Percentiles rank a stretch among this genome's conserved stretches.
Evolutionary conservation across 30 jellyfish, hydroid and myxozoan species (phyloP).

Genomic region (Cassiopea xamachana): DNA sequence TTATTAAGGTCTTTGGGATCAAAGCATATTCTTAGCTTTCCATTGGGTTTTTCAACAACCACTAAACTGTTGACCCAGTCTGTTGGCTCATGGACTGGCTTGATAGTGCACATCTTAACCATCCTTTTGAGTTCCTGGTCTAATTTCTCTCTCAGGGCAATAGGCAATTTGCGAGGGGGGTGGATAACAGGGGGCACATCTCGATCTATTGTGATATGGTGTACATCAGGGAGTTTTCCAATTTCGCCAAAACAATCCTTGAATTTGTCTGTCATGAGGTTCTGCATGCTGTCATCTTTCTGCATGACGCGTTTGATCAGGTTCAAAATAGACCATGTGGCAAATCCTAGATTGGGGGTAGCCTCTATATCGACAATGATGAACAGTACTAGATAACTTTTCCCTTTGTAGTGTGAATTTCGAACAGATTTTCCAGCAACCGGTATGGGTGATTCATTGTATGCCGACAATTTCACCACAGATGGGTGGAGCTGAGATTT

Average conservation of each 20-base stretch:
- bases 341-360: constrained; percentile 63
- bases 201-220: constrained; percentile 72
- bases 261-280: constrained; percentile 33
- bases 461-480: constrained; percentile 46
- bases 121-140: background rate
- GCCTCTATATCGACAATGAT: constrained; percentile 42
- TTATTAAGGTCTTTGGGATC: constrained; percentile 74
- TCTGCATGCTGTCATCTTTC: constrained; percentile 8
- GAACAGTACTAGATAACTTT: constrained; percentile 36
- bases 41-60: constrained; percentile 58
- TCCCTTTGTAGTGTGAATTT: constrained; percentile 25
- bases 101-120: background rate
- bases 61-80: constrained; percentile 44
- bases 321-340: constrained; percentile 45
- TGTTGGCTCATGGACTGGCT: constrained; percentile 52
- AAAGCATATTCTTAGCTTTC: constrained; percentile 80
- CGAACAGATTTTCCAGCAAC: constrained; percentile 46
- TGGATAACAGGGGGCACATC: constrained; percentile 34
- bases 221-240: constrained; percentile 74
- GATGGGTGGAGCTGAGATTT: constrained; percentile 48
- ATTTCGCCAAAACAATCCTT: constrained; percentile 82
- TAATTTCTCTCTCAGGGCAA: background rate
- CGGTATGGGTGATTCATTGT: constrained; percentile 48
- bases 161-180: background rate
- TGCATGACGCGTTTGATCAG: constrained; percentile 59